These are phyloP conservation scores for Dolichotis patagonum DNA, from an alignment of 2,113 vertebrate genomes.

Conservation along the genomic window DNA sequence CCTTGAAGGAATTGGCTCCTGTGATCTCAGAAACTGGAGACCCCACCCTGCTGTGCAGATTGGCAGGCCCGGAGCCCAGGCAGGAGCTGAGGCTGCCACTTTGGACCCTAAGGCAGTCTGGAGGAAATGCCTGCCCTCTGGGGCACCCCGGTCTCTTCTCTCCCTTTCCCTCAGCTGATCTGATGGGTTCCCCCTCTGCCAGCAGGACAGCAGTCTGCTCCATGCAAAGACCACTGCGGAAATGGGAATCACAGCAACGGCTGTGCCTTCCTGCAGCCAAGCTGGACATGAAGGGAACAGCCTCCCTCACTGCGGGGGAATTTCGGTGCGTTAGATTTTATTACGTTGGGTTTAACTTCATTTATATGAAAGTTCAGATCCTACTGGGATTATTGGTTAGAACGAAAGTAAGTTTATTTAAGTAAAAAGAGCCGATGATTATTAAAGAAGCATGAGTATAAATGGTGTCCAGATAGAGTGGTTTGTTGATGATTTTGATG, in stretches of 20 bases:
- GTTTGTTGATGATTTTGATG: background rate
- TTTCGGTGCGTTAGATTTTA: background rate
- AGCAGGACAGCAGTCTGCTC: background rate
- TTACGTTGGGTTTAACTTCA: background rate
- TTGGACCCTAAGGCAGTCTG: background rate
- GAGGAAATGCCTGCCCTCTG: background rate
- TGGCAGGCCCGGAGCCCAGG: background rate
- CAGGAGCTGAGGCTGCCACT: background rate
- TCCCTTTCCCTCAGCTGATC: background rate
- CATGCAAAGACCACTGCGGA: background rate
- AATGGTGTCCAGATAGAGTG: background rate
- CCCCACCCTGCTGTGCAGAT: background rate
- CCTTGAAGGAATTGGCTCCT: background rate
- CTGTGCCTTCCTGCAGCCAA: background rate
- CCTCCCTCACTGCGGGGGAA: background rate
- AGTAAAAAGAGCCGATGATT: background rate
- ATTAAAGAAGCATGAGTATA: background rate
- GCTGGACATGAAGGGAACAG: background rate
- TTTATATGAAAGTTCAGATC: conserved; percentile 13
- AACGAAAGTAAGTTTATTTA: conserved; percentile 34
- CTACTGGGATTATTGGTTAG: background rate
- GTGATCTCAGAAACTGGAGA: background rate
- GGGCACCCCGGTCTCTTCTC: background rate
- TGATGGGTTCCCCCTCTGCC: background rate
- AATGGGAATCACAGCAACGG: background rate